Conservation (phyloP, 2,797 vertebrate genomes). For the Acrossocheilus wenchowensis region DNA sequence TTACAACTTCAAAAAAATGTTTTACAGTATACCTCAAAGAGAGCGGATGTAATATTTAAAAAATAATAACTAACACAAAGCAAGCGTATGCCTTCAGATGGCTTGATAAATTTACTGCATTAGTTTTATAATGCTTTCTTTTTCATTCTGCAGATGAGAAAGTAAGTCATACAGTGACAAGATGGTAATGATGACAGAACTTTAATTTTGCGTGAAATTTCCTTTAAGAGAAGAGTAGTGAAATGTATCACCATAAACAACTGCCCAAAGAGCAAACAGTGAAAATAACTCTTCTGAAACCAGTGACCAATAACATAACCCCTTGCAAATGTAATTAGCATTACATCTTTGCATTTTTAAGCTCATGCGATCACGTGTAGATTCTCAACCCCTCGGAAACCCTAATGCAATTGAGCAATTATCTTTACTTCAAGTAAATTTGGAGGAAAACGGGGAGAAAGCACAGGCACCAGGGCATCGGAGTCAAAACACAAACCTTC, state of each 20-base stretch:
- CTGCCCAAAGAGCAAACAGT: background rate
- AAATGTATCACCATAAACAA: background rate
- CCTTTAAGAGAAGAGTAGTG: background rate
- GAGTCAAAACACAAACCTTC: slow-evolving; percentile 19
- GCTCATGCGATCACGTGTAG: background rate
- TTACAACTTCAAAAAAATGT: background rate
- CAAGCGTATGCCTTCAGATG: no score
- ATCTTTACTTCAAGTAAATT: slow-evolving; percentile 6
- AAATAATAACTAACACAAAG: background rate
- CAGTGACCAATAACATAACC: slow-evolving; percentile 14
- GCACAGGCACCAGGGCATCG: background rate
- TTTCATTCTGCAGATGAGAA: background rate
- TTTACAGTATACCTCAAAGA: background rate
- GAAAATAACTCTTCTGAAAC: background rate
- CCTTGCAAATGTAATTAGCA: background rate
- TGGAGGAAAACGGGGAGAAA: background rate
- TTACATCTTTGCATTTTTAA: background rate
- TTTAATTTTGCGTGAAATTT: background rate
- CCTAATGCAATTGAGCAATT: slow-evolving; percentile 41
- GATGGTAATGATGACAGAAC: background rate
- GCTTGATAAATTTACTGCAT: background rate
- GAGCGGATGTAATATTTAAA: background rate
- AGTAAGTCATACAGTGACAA: background rate
- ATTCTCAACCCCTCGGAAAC: slow-evolving; percentile 11
- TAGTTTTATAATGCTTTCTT: background rate